phyloP scores from a whole-genome alignment of 2,888 invertebrate species.

The Trachelus stipa region DNA sequence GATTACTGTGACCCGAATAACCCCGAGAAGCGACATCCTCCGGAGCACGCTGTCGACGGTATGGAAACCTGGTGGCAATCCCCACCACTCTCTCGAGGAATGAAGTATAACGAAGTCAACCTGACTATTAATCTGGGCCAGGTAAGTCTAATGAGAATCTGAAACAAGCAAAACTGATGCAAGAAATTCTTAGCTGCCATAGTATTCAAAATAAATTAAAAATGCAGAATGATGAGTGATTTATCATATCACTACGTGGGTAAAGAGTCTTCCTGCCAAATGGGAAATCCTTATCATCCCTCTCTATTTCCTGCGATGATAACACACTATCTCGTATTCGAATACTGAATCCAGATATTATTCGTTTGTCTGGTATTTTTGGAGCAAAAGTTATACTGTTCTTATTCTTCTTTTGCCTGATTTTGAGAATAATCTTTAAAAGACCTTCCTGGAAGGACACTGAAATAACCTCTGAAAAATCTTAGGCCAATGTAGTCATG shows the following conservation, averaged over 20 bases:
- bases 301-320: background rate
- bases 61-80: slow-evolving; percentile 98
- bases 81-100: slow-evolving; percentile 95
- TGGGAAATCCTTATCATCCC: background rate
- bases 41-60: slow-evolving; percentile 95
- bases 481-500: background rate
- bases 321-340: background rate
- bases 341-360: background rate
- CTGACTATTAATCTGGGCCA: slow-evolving; percentile 97
- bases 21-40: slow-evolving; percentile 85
- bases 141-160: slow-evolving; percentile 70
- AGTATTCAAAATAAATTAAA: background rate
- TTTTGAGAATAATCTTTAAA: background rate
- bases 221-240: background rate
- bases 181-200: background rate
- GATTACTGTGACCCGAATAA: slow-evolving; percentile 87
- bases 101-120: slow-evolving; percentile 97
- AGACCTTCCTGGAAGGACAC: background rate
- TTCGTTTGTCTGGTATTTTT: background rate
- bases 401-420: background rate
- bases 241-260: background rate
- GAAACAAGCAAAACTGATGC: background rate
- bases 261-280: background rate
- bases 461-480: background rate
- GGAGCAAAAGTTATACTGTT: background rate